phyloP scores from a whole-genome alignment of 2,888 invertebrate species.

The Pristionchus fissidentatus region DNA sequence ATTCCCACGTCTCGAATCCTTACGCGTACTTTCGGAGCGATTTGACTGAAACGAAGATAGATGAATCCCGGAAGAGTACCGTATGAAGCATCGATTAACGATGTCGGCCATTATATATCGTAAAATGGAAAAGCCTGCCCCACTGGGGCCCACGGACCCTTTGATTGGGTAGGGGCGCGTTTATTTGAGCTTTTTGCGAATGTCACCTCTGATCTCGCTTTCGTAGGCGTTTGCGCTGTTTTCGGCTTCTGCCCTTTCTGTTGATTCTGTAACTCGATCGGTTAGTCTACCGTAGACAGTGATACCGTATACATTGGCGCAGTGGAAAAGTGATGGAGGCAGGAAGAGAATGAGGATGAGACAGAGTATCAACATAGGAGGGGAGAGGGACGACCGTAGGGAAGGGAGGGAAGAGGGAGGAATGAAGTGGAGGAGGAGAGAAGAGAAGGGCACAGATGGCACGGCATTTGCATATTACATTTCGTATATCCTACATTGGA shows the following conservation, averaged over 20 bases:
- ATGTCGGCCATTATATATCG: too few species aligned
- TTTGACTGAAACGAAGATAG: neutral
- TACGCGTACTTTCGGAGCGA: neutral
- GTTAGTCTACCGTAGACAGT: neutral
- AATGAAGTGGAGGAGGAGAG: constrained; percentile 20
- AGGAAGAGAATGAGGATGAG: constrained; percentile 28
- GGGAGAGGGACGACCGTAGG: neutral
- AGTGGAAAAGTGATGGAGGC: neutral
- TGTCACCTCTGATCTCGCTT: too few species aligned
- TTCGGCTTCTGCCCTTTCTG: neutral
- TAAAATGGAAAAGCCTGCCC: too few species aligned
- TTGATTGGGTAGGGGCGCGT: too few species aligned
- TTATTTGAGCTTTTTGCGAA: too few species aligned
- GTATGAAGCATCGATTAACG: too few species aligned
- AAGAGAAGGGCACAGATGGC: neutral
- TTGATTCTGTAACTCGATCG: neutral
- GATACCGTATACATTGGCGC: neutral
- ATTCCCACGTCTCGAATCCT: constrained; percentile 1
- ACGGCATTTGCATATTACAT: neutral
- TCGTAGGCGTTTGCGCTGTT: too few species aligned
- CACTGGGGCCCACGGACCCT: too few species aligned
- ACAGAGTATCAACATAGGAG: constrained; percentile 14
- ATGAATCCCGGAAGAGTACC: neutral
- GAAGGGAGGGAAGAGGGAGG: neutral
- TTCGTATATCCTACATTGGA: too few species aligned